Evolutionary conservation across 2,113 vertebrate genomes (phyloP).

Genomic region (Galemys pyrenaicus): DNA sequence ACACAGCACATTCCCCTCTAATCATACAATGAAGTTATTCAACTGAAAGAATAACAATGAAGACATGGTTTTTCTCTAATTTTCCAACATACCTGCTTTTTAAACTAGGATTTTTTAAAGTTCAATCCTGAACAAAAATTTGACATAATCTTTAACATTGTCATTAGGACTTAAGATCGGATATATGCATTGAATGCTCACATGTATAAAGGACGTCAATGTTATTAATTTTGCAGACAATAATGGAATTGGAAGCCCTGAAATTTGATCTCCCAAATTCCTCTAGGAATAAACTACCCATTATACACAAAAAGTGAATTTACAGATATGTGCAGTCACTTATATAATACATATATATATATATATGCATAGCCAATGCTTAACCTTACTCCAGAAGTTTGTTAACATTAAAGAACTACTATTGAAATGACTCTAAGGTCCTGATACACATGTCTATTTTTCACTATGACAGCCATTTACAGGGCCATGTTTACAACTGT

Average conservation of each 20-base stretch:
- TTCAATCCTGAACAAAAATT: not conserved
- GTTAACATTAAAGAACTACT: not conserved
- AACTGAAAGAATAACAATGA: not conserved
- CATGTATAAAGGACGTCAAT: not conserved
- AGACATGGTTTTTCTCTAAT: not conserved
- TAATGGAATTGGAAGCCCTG: not conserved
- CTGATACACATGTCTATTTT: fast-evolving
- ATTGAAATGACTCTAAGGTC: not conserved
- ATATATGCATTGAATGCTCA: not conserved
- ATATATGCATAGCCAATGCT: not conserved
- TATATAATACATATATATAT: not conserved
- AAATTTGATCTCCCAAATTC: not conserved
- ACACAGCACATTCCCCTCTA: not conserved
- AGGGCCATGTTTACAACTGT: not conserved
- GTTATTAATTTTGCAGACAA: not conserved
- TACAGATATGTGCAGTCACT: not conserved
- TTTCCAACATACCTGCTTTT: not conserved
- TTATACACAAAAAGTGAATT: not conserved
- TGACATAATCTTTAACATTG: not conserved
- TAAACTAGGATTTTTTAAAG: not conserved
- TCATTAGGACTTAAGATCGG: not conserved
- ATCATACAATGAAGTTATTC: not conserved
- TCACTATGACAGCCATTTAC: not conserved
- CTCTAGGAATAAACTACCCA: not conserved
- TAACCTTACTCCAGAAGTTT: not conserved